Base-by-base conservation (phyloP, 2,888 invertebrate species). In the Agrochola circellaris region DNA sequence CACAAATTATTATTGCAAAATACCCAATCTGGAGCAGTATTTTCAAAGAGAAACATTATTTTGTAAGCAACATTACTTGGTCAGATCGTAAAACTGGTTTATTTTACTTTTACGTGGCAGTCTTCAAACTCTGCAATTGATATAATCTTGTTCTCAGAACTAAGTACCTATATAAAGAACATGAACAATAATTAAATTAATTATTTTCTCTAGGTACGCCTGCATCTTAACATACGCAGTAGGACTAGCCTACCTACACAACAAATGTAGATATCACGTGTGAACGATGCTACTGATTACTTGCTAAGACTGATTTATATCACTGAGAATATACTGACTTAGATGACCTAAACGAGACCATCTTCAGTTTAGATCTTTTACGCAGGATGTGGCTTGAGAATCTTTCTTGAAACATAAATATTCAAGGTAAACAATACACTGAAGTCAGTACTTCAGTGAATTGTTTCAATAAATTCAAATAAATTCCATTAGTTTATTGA, bases 141-240 rank as follows among this genome's bases (percentile, higher is more conserved):
- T 66, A 42, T 15, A 15, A 73, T 45, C 30, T 48, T 23, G 15
- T 81, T 54, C 81, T 60, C 34, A 58, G 65, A 72, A 65, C 2
- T 17, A 26, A 34, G 30, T 34, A 60, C 17, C 17, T 30, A 17
- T 34, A 54, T 62, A 30, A 1, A 45, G 2, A 61, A 34, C 30
- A 20, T 60, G 1, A 30, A 30, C n/a, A 51, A 23, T 81, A 34
- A 73, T 78, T 73, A 66, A 23, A 34, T 45, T n/a, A 0, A 71
- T 80, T 60, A 80, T 45, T 77, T 51, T 56, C 78, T 60, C 26
- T 78, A 68, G 51, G 8, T 30, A 68, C 15, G 70, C 9, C 15
- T n/a, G 34, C 5, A 34, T 30, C 0, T 54, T 51, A 26, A 23
- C n/a, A 20, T 51, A 15, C 30, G 62, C 48, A 76, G 23, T 42